These are phyloP conservation scores for Thamnophis sirtalis DNA, from an alignment of 2,113 vertebrate species.

Conservation along the genomic window DNA sequence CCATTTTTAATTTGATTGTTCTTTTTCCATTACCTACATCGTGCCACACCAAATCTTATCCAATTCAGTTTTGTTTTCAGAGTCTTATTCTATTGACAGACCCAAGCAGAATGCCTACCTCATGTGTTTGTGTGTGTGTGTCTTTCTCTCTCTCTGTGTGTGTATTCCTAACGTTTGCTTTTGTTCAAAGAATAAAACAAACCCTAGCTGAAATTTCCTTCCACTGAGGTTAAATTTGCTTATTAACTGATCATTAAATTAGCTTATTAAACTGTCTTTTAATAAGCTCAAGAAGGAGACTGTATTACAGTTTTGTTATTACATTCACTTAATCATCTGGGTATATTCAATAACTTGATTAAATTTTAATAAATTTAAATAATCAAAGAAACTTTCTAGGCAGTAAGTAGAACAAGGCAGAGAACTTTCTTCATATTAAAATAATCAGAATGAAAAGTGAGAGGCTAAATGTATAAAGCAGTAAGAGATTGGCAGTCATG, in stretches of 20 bases:
- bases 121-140: neutral
- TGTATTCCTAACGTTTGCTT: neutral
- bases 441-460: neutral
- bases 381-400: neutral
- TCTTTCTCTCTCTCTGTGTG: neutral
- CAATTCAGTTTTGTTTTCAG: neutral
- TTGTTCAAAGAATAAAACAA: neutral
- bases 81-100: neutral
- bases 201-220: neutral
- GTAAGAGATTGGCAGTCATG: neutral
- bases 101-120: neutral
- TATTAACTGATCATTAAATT: neutral
- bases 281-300: neutral
- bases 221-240: neutral
- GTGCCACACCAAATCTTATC: neutral
- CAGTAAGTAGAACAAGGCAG: neutral
- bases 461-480: neutral
- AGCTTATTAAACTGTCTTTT: neutral
- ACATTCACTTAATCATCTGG: neutral
- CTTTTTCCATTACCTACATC: neutral
- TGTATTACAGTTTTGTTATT: neutral
- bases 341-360: neutral
- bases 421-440: neutral
- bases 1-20: neutral
- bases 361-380: conserved; percentile 1